Evolutionary conservation across 2,113 vertebrate genomes (phyloP).

Genomic region (Gnathonemus longibarbis): DNA sequence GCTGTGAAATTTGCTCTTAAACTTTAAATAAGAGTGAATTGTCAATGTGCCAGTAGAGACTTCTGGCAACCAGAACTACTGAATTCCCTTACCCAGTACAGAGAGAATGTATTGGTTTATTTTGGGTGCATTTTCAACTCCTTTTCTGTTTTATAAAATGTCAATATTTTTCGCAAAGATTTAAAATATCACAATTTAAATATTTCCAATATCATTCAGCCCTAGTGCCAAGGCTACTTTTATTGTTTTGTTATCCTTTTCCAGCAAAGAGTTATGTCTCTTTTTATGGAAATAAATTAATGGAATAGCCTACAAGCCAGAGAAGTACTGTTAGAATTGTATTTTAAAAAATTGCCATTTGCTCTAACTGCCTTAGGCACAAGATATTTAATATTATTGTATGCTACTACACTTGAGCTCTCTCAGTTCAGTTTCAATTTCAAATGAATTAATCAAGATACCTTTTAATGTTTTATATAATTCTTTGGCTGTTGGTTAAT

Average conservation of each 20-base stretch:
- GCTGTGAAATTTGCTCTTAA: neutral
- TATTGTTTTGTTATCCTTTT: neutral
- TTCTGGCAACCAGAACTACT: neutral
- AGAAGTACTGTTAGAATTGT: neutral
- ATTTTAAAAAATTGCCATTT: neutral
- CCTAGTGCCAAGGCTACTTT: neutral
- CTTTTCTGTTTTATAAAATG: neutral
- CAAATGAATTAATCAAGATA: neutral
- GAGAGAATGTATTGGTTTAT: neutral
- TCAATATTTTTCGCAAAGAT: neutral
- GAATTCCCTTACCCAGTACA: neutral
- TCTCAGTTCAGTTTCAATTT: neutral
- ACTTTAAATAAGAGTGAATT: neutral
- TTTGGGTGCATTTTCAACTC: neutral
- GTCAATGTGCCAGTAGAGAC: neutral
- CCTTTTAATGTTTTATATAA: neutral
- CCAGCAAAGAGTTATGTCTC: neutral
- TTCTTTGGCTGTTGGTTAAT: neutral
- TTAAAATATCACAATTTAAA: neutral
- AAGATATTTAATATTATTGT: neutral
- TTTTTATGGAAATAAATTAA: neutral
- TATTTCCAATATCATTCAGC: neutral
- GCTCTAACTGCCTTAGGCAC: neutral
- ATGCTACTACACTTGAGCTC: neutral
- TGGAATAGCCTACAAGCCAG: neutral